phyloP scores from a whole-genome alignment of 23 tunicate genomes.

The Styela plicata region DNA sequence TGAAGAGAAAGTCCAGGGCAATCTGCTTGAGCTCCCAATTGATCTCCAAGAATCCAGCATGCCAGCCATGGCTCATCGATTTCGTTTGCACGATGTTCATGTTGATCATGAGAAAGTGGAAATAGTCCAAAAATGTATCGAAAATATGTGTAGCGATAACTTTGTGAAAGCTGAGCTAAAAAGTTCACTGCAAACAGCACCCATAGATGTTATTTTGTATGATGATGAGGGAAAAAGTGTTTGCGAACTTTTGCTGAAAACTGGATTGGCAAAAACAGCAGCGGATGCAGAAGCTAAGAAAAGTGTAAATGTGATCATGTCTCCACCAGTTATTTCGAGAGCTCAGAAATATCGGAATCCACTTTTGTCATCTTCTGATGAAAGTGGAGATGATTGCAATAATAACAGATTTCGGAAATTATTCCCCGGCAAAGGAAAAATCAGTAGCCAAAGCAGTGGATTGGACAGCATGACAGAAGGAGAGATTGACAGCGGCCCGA shows the following conservation, averaged over 20 bases:
- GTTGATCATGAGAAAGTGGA: not conserved
- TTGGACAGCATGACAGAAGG: not conserved
- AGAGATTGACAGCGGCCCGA: not conserved
- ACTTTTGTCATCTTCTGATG: not conserved
- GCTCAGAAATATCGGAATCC: conserved; percentile 18
- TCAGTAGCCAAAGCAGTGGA: not conserved
- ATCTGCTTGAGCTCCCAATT: not conserved
- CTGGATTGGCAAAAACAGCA: conserved; percentile 3
- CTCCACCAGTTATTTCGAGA: conserved; percentile 3
- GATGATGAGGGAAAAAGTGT: conserved; percentile 2
- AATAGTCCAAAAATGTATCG: not conserved
- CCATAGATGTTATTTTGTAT: not conserved
- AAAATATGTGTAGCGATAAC: not conserved
- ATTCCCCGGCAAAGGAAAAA: not conserved
- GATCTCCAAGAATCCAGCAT: not conserved
- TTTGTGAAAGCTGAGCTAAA: conserved; percentile 4
- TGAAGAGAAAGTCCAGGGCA: not conserved
- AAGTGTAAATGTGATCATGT: not conserved
- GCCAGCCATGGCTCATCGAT: conserved; percentile 21
- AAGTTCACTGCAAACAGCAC: not conserved
- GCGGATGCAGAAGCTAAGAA: not conserved
- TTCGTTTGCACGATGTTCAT: conserved; percentile 1
- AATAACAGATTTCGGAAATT: not conserved
- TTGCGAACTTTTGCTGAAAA: not conserved
- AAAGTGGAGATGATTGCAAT: not conserved